Percentiles rank a stretch among this genome's conserved stretches.
Conservation (phyloP, 2,888 invertebrate species). For the Ectropis crepuscularia region DNA sequence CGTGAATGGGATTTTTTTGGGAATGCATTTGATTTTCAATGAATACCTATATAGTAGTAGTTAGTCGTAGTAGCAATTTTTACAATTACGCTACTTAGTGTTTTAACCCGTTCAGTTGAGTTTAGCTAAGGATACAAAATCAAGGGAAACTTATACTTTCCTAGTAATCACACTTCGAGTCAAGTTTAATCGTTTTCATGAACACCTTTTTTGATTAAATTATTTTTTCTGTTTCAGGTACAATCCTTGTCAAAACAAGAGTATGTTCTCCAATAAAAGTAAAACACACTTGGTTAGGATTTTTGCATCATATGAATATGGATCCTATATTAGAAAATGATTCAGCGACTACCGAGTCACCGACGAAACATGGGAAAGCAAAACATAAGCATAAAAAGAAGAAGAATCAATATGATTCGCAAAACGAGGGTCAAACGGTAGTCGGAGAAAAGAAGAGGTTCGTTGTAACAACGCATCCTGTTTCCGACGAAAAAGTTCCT, state of each 20-base stretch:
- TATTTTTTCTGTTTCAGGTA: slow-evolving; percentile 66
- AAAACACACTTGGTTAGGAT: slow-evolving; percentile 51
- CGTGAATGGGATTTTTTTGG: too few relatives aligned
- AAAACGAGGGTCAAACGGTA: slow-evolving; percentile 71
- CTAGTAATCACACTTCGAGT: too few relatives aligned
- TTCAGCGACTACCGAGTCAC: slow-evolving; percentile 71
- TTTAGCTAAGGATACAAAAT: too few relatives aligned
- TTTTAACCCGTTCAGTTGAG: too few relatives aligned
- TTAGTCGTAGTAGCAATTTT: too few relatives aligned
- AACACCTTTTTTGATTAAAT: slow-evolving; percentile 11
- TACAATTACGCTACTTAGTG: too few relatives aligned
- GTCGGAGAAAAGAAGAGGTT: slow-evolving; percentile 77
- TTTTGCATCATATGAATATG: slow-evolving; percentile 61
- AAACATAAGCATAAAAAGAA: slow-evolving; percentile 78
- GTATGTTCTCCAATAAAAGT: slow-evolving; percentile 68
- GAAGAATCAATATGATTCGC: slow-evolving; percentile 60
- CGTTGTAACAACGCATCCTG: slow-evolving; percentile 74
- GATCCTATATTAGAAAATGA: slow-evolving; percentile 83
- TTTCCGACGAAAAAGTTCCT: slow-evolving; percentile 67
- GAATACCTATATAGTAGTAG: too few relatives aligned
- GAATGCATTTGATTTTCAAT: too few relatives aligned
- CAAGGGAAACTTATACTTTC: too few relatives aligned
- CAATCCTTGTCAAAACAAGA: slow-evolving; percentile 52
- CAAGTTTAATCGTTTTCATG: neutral
- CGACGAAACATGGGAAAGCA: slow-evolving; percentile 72